Base-by-base conservation (phyloP, 2,113 vertebrate species). In the Prunella himalayana region DNA sequence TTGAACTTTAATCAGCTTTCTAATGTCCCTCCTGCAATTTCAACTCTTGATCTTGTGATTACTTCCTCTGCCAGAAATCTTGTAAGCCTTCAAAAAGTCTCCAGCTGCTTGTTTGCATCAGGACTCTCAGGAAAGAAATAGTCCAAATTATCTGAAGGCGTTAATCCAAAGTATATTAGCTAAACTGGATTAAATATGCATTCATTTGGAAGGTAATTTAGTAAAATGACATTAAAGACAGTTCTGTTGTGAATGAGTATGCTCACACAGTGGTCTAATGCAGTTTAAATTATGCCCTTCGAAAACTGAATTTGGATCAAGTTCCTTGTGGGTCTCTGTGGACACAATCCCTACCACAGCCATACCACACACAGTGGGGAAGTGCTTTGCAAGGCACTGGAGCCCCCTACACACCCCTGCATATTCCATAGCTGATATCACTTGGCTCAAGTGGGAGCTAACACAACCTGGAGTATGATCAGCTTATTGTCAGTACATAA, bases 1-100 rank as follows among this genome's bases (percentile, higher is more conserved):
- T 24, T 93, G 66, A 92, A 87, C 18, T 91, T 84, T 76, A 89
- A 77, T 92, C 39, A 51, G 33, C 82, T 87, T 94, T 88, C 33
- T 72, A 77, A 80, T 37, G 30, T 17, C 35, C 18, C 25, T 73
- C 25, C 54, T 86, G 57, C 71, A 86, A 70, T 91, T 54, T 92
- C 50, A 76, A 0, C 69, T 75, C 73, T 65, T 82, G 49, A 82
- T 79, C 61, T 82, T 76, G 28, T 42, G 69, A 68, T 89, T 86
- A 68, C 91, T 93, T 94, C 22, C 28, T 85, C 51, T 76, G 63
- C 37, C 59, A 65, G 54, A 72, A 60, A 65, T 85, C 53, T 72
- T 71, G 44, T 60, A 91, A 85, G 30, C 41, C 88, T 85, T 80
- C 63, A 76, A 33, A 77, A 70, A 61, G 35, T 70, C 75, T 94